phyloP scores from a whole-genome alignment of 2,888 invertebrate genomes.

The Allacma fusca region DNA sequence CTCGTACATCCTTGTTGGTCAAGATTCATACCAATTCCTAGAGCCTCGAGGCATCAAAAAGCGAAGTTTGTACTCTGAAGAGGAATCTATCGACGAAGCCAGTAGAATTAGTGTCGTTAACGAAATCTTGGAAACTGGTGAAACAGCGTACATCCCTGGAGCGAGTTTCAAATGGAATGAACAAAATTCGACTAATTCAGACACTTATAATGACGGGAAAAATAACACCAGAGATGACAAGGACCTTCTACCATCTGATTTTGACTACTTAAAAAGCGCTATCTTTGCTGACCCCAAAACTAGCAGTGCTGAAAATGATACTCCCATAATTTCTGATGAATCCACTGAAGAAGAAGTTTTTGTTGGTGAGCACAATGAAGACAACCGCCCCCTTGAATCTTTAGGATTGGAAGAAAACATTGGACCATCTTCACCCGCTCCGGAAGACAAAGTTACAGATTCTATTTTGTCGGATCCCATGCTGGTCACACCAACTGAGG shows the following conservation, averaged over 20 bases:
- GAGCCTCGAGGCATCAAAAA: constrained; percentile 54
- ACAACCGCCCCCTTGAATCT: constrained; percentile 42
- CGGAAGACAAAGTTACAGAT: constrained; percentile 42
- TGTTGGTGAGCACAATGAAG: constrained; percentile 59
- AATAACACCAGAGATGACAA: constrained; percentile 27
- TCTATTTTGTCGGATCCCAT: constrained; percentile 35
- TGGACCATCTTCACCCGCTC: constrained; percentile 45
- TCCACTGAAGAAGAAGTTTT: constrained; percentile 58
- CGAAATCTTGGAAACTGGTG: constrained; percentile 53
- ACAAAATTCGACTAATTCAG: constrained; percentile 27
- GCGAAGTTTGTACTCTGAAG: constrained; percentile 29
- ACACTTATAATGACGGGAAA: constrained; percentile 12
- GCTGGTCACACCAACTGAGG: constrained; percentile 52
- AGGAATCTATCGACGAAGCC: not conserved
- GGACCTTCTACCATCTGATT: constrained; percentile 49
- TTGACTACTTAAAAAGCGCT: constrained; percentile 50
- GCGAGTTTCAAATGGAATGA: constrained; percentile 42
- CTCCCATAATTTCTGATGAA: constrained; percentile 39
- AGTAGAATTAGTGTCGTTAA: constrained; percentile 34
- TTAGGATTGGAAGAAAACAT: constrained; percentile 27
- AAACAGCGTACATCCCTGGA: constrained; percentile 55
- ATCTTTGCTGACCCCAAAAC: constrained; percentile 19
- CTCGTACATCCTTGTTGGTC: constrained; percentile 58
- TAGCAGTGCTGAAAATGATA: constrained; percentile 31
- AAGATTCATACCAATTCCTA: constrained; percentile 52